Percentiles rank a stretch among this genome's conserved stretches.
These are phyloP conservation scores for Helicorthomorpha holstii DNA, from an alignment of 1,140 invertebrate species.

Conservation along the genomic window DNA sequence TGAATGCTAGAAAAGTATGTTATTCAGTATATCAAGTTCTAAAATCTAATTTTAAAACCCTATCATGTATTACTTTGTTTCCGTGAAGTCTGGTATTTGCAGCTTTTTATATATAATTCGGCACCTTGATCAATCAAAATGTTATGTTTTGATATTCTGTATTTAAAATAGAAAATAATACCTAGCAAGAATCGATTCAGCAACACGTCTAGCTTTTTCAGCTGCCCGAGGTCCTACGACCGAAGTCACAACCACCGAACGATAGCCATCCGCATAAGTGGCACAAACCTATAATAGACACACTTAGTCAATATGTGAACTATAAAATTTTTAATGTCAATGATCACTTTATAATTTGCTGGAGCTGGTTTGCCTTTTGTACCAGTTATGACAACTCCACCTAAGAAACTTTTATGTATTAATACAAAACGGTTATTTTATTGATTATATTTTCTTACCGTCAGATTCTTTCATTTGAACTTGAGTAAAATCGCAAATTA, in stretches of 20 bases:
- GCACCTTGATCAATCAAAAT: constrained; percentile 14
- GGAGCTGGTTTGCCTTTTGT: constrained; percentile 30
- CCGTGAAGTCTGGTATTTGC: constrained; percentile 22
- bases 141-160: too few species aligned
- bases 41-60: too few species aligned
- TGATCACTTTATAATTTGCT: constrained; percentile 27
- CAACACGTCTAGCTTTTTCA: constrained; percentile 31
- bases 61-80: too few species aligned
- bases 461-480: constrained; percentile 24
- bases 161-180: too few species aligned
- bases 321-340: background rate
- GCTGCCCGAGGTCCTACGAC: constrained; percentile 28
- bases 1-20: too few species aligned
- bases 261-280: constrained; percentile 29
- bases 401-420: constrained; percentile 6
- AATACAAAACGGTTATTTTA: background rate
- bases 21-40: too few species aligned
- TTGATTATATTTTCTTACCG: constrained; percentile 15
- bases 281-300: constrained; percentile 21
- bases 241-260: constrained; percentile 28
- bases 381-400: constrained; percentile 26
- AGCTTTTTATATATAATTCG: constrained; percentile 25
- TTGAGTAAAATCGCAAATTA: constrained; percentile 32
- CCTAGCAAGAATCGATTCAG: constrained; percentile 27
- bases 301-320: background rate